Conservation (phyloP, 2,888 invertebrate species). For the Gymnoscelis rufifasciata region DNA sequence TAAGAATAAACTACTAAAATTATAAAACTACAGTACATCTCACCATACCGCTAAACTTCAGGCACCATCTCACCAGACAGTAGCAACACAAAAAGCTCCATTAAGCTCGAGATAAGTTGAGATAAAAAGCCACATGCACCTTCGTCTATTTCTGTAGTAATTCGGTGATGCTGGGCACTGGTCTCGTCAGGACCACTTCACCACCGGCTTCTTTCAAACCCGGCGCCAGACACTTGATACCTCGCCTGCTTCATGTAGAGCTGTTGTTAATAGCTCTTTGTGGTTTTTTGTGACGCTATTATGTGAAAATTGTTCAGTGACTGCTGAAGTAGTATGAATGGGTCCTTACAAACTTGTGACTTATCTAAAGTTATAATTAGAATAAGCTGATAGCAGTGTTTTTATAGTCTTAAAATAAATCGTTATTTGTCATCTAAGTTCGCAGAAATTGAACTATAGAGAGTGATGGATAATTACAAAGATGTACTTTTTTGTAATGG, state of each 20-base stretch:
- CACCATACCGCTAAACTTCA: not conserved
- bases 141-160: conserved; percentile 56
- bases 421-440: no score
- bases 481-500: no score
- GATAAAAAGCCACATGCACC: conserved; percentile 62
- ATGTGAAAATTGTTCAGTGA: conserved; percentile 5
- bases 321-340: not conserved
- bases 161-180: conserved; percentile 38
- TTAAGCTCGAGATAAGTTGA: conserved; percentile 37
- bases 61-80: conserved; percentile 3
- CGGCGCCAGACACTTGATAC: conserved; percentile 56
- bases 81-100: conserved; percentile 34
- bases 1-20: no score
- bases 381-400: no score
- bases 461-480: no score
- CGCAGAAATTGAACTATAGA: no score
- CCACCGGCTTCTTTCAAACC: conserved; percentile 38
- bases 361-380: no score
- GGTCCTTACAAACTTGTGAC: not conserved
- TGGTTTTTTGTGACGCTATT: conserved; percentile 1
- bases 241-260: conserved; percentile 31
- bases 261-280: conserved; percentile 20
- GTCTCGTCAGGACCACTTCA: conserved; percentile 47
- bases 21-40: not conserved
- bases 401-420: no score